phyloP scores from a whole-genome alignment of 2,888 invertebrate species.

The Caenorhabditis sinica region DNA sequence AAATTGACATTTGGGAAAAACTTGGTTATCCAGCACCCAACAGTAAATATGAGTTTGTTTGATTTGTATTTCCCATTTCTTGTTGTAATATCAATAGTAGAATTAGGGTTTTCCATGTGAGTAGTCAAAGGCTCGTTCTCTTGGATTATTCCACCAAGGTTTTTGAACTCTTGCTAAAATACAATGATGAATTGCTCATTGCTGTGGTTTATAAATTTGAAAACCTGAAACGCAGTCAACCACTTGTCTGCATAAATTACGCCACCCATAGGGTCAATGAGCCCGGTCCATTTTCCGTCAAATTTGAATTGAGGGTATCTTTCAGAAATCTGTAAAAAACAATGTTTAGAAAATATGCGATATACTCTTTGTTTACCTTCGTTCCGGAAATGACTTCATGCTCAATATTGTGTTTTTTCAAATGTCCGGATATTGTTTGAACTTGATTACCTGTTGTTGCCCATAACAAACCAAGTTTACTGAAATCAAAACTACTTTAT shows the following conservation, averaged over 20 bases:
- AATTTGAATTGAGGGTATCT: constrained; percentile 71
- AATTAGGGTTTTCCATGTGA: constrained; percentile 24
- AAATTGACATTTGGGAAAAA: constrained; percentile 72
- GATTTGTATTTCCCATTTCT: constrained; percentile 62
- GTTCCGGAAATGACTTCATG: constrained; percentile 66
- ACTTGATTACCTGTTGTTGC: constrained; percentile 58
- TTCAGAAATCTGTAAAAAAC: constrained; percentile 47
- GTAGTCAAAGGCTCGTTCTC: constrained; percentile 61
- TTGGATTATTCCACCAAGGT: constrained; percentile 62
- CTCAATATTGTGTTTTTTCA: constrained; percentile 62
- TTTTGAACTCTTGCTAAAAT: constrained; percentile 69
- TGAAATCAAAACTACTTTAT: constrained; percentile 20
- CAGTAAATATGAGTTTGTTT: constrained; percentile 76
- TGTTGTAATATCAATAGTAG: constrained; percentile 31
- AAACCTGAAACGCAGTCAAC: constrained; percentile 65
- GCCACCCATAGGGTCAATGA: constrained; percentile 76
- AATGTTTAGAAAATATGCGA: too few relatives aligned
- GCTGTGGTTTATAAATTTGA: not conserved
- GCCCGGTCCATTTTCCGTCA: constrained; percentile 67
- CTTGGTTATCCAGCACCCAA: constrained; percentile 79
- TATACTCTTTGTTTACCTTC: constrained; percentile 38
- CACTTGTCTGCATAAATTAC: constrained; percentile 75
- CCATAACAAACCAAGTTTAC: constrained; percentile 73
- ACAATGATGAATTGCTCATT: not conserved
- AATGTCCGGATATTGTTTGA: constrained; percentile 56